Evolutionary conservation across 2,888 invertebrate genomes (phyloP).

Genomic region (Euzophera pinguis): DNA sequence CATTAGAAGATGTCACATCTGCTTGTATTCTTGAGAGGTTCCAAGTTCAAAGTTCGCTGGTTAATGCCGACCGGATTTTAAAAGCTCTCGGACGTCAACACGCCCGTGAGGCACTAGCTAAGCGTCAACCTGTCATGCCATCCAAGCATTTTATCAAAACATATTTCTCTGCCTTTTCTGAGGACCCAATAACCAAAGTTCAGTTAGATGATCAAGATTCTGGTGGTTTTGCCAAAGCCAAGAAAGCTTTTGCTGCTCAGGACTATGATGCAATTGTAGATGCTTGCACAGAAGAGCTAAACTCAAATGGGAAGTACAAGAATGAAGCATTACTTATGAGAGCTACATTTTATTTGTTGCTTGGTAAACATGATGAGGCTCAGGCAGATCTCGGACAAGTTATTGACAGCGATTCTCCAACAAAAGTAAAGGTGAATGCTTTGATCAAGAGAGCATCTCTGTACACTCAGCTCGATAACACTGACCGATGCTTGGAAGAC

Average conservation of each 20-base stretch:
- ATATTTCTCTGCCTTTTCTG: constrained; percentile 92
- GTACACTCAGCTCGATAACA: constrained; percentile 87
- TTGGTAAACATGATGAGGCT: constrained; percentile 87
- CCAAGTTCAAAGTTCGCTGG: constrained; percentile 87
- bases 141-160: constrained; percentile 92
- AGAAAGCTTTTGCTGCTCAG: constrained; percentile 83
- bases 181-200: constrained; percentile 87
- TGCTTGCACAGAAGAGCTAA: constrained; percentile 89
- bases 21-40: constrained; percentile 95
- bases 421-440: constrained; percentile 88
- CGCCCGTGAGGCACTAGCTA: constrained; percentile 86
- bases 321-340: constrained; percentile 88
- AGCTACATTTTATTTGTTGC: constrained; percentile 90
- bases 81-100: constrained; percentile 88
- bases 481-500: constrained; percentile 87
- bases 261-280: constrained; percentile 88
- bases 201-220: constrained; percentile 58
- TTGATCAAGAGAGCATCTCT: constrained; percentile 93
- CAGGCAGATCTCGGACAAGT: constrained; percentile 85
- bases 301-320: constrained; percentile 81
- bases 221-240: constrained; percentile 86
- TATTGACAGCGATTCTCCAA: constrained; percentile 82
- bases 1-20: constrained; percentile 95
- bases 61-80: constrained; percentile 92
- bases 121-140: constrained; percentile 86